A percentile compares a stretch with the other conserved stretches of the same genome.
Evolutionary conservation across 2,888 invertebrate genomes (phyloP).

Genomic region (Helicoverpa assulta): DNA sequence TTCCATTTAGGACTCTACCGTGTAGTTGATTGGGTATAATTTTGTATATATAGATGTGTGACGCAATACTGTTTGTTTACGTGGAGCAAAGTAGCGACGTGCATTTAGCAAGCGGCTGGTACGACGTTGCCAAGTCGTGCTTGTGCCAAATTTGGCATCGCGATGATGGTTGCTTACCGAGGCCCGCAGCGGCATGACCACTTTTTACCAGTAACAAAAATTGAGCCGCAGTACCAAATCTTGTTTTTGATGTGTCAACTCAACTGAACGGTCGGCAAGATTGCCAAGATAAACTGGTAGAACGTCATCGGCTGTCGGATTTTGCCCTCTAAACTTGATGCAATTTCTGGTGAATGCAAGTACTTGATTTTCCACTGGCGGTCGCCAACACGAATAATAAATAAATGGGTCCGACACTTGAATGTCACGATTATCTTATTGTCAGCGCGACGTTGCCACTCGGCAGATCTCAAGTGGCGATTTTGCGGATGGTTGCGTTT

Average conservation of each 20-base stretch:
- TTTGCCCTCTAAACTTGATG: not conserved
- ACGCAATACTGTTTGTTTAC: slow-evolving; percentile 88
- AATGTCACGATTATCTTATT: slow-evolving; percentile 64
- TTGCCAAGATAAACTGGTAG: slow-evolving; percentile 43
- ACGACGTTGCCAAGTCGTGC: slow-evolving; percentile 85
- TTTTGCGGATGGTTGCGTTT: slow-evolving; percentile 72
- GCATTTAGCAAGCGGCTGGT: slow-evolving; percentile 71
- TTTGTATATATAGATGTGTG: slow-evolving; percentile 72
- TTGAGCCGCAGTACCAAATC: slow-evolving; percentile 64
- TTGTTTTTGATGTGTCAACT: slow-evolving; percentile 70
- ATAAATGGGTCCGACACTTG: slow-evolving; percentile 57
- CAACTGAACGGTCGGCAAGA: slow-evolving; percentile 51
- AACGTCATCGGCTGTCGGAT: slow-evolving; percentile 6
- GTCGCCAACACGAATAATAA: slow-evolving; percentile 50
- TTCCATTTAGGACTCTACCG: slow-evolving; percentile 65
- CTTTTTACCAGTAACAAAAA: slow-evolving; percentile 73
- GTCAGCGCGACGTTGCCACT: slow-evolving; percentile 62
- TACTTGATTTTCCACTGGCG: slow-evolving; percentile 31
- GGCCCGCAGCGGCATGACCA: slow-evolving; percentile 69
- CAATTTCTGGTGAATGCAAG: slow-evolving; percentile 22
- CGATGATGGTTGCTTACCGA: slow-evolving; percentile 71
- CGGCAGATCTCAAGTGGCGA: slow-evolving; percentile 46
- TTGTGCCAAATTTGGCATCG: slow-evolving; percentile 84
- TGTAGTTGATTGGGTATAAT: slow-evolving; percentile 67
- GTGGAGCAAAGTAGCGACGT: slow-evolving; percentile 77